Percentiles rank a stretch among this genome's conserved stretches.
Evolutionary conservation across 2,888 invertebrate genomes (phyloP).

Genomic region (Melanostoma mellinum): DNA sequence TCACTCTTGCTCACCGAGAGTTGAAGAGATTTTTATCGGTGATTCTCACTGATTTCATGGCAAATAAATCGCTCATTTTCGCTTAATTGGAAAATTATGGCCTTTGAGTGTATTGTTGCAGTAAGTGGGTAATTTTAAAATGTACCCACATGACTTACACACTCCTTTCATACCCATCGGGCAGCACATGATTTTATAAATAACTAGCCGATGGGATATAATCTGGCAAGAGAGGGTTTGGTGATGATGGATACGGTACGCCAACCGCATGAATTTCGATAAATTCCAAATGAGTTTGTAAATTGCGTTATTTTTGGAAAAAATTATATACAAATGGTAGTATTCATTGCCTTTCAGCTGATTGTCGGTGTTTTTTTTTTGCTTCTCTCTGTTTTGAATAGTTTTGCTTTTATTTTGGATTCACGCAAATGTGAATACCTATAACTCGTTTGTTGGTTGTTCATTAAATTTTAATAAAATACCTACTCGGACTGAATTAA

Average conservation of each 20-base stretch:
- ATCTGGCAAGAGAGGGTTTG: constrained; percentile 23
- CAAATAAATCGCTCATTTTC: constrained; percentile 83
- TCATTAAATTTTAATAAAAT: constrained; percentile 68
- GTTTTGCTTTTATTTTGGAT: constrained; percentile 38
- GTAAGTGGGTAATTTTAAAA: constrained; percentile 70
- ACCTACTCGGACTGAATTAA: constrained; percentile 55
- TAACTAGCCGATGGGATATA: constrained; percentile 16
- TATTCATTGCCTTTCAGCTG: constrained; percentile 46
- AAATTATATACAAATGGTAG: constrained; percentile 34
- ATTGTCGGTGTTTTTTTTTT: constrained; percentile 35
- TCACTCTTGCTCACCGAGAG: constrained; percentile 35
- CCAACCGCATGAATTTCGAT: constrained; percentile 62
- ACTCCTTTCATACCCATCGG: constrained; percentile 23
- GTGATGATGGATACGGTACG: constrained; percentile 39
- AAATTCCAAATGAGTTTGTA: constrained; percentile 72
- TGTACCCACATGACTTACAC: constrained; percentile 12
- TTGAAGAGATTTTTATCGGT: constrained; percentile 82
- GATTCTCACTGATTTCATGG: constrained; percentile 82
- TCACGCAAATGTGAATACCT: constrained; percentile 48
- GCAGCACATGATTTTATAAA: constrained; percentile 33
- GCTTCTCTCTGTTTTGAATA: neutral
- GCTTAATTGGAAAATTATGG: constrained; percentile 82
- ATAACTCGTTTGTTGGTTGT: constrained; percentile 17
- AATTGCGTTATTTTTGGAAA: constrained; percentile 67
- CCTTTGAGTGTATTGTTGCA: constrained; percentile 74